Percentiles rank a stretch among this genome's conserved stretches.
Conservation (phyloP, 1,140 invertebrate genomes). For the Cydia strobilella region DNA sequence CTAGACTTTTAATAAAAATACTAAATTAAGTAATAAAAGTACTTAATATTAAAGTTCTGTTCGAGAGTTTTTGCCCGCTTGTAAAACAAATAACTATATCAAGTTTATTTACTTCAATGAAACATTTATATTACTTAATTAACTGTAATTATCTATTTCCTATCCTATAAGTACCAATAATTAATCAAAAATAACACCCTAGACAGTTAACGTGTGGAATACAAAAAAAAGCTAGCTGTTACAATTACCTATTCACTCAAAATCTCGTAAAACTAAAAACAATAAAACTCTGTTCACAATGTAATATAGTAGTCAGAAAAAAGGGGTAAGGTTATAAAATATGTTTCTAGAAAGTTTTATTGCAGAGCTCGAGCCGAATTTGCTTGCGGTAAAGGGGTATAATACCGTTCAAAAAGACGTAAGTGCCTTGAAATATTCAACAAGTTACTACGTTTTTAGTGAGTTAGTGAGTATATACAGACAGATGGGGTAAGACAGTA, state of each 20-base stretch:
- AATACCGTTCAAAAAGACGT: not conserved
- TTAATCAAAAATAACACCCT: too few species aligned
- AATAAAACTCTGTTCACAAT: conserved; percentile 39
- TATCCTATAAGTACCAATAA: too few species aligned
- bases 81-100: too few species aligned
- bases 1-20: too few species aligned
- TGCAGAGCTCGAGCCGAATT: conserved; percentile 36
- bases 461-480: conserved; percentile 33
- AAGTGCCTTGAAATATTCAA: not conserved
- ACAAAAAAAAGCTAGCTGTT: not conserved
- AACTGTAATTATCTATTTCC: too few species aligned
- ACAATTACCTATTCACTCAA: not conserved
- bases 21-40: too few species aligned
- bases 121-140: too few species aligned
- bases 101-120: too few species aligned
- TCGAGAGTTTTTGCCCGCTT: too few species aligned
- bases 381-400: conserved; percentile 49
- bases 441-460: not conserved
- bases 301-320: conserved; percentile 38
- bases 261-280: conserved; percentile 15
- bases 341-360: conserved; percentile 73
- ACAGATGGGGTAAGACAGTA: conserved; percentile 48
- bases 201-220: too few species aligned
- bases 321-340: conserved; percentile 53
- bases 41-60: too few species aligned